These are phyloP conservation scores for Ostrea denselamellosa DNA, from an alignment of 1,140 invertebrate genomes.

Conservation along the genomic window DNA sequence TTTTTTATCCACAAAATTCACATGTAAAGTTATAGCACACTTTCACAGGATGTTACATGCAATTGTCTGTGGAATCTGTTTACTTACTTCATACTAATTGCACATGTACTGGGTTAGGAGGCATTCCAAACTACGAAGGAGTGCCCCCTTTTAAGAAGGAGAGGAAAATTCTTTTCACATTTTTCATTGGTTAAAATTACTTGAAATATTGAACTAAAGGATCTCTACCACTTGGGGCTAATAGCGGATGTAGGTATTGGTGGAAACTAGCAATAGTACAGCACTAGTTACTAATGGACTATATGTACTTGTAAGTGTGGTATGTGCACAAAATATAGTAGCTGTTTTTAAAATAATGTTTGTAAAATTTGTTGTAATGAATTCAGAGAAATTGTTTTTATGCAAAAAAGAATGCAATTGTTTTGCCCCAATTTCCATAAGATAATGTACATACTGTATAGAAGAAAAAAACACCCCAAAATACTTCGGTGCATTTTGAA, in stretches of 20 bases:
- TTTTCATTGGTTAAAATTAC: slow-evolving; percentile 30
- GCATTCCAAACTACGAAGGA: slow-evolving; percentile 12
- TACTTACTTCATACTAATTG: slow-evolving; percentile 2
- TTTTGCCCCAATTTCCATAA: not conserved
- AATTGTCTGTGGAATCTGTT: not conserved
- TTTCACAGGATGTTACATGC: not conserved
- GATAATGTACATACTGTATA: not conserved
- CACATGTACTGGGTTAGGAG: slow-evolving; percentile 22
- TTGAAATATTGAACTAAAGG: slow-evolving; percentile 19
- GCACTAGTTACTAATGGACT: not conserved
- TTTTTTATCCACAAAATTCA: not conserved
- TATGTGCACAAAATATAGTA: not conserved
- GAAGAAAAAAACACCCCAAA: not conserved
- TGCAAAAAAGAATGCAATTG: not conserved
- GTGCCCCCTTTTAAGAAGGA: slow-evolving; percentile 18
- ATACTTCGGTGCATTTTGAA: not conserved
- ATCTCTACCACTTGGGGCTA: not conserved
- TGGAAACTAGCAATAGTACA: not conserved
- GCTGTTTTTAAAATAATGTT: not conserved
- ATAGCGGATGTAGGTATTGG: not conserved
- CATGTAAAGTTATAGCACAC: not conserved
- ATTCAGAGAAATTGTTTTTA: not conserved
- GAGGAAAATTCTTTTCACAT: slow-evolving; percentile 26
- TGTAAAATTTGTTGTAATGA: not conserved
- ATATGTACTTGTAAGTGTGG: not conserved